Percentiles rank a stretch among this genome's conserved stretches.
These are phyloP conservation scores for Tokudaia muenninki DNA, from an alignment of 2,797 vertebrate species.

Conservation along the genomic window DNA sequence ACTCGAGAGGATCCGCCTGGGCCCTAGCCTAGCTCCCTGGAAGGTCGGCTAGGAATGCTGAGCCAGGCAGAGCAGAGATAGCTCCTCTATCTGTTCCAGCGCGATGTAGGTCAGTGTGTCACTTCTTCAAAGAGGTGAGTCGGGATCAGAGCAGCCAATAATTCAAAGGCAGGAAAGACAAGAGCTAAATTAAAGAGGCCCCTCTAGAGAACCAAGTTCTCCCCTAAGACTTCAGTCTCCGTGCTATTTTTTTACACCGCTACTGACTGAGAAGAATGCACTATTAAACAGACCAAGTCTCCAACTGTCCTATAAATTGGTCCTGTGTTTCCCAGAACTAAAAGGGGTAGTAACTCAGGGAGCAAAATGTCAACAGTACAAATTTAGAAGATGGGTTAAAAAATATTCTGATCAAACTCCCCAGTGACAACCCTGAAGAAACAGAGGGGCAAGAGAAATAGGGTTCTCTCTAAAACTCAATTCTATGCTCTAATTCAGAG, in stretches of 20 bases:
- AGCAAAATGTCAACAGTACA: conserved; percentile 75
- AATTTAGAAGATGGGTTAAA: conserved; percentile 81
- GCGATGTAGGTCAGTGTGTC: conserved; percentile 82
- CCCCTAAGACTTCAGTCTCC: conserved; percentile 50
- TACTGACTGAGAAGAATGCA: conserved; percentile 59
- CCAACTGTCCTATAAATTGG: conserved; percentile 69
- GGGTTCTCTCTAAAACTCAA: conserved; percentile 83
- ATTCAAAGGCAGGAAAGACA: conserved; percentile 75
- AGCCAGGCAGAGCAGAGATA: conserved; percentile 29
- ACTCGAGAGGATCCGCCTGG: background rate
- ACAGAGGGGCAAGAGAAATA: conserved; percentile 74
- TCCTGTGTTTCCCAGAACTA: conserved; percentile 73
- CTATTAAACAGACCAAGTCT: conserved; percentile 52
- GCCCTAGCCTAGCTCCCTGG: background rate
- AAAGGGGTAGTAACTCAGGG: conserved; percentile 52
- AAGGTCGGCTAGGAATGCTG: background rate
- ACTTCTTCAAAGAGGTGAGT: conserved; percentile 80
- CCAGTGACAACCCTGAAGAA: conserved; percentile 61
- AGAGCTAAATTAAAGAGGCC: conserved; percentile 71
- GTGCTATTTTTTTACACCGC: conserved; percentile 62
- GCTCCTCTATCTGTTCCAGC: conserved; percentile 32
- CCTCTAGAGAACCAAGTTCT: background rate
- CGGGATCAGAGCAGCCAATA: conserved; percentile 55
- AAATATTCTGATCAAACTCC: conserved; percentile 66
- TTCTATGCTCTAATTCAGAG: conserved; percentile 87